Conservation (phyloP, 1,140 invertebrate genomes). For the Ganaspis sp. region DNA sequence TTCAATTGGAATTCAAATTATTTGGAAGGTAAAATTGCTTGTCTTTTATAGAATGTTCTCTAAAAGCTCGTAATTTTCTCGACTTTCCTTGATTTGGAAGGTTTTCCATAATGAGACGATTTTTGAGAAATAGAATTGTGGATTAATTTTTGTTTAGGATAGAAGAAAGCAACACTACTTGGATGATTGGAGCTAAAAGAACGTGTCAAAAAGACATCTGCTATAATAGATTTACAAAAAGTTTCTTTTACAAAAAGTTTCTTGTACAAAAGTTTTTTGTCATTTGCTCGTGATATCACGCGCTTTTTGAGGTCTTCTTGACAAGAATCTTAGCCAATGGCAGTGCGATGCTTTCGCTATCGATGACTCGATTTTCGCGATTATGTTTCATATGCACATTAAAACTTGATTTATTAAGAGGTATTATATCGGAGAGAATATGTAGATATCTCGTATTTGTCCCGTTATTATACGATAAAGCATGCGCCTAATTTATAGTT, state of each 20-base stretch:
- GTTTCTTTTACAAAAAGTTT: neutral
- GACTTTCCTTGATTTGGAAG: no score
- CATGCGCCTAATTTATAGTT: conserved; percentile 17
- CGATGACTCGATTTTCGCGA: conserved; percentile 34
- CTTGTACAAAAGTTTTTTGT: neutral
- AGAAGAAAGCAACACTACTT: neutral
- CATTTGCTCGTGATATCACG: no score
- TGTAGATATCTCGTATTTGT: conserved; percentile 27
- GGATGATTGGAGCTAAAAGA: neutral
- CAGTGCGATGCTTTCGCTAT: neutral
- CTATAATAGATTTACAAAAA: neutral
- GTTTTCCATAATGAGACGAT: neutral
- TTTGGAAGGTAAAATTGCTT: no score
- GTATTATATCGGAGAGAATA: conserved; percentile 30
- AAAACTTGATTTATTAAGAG: conserved; percentile 25
- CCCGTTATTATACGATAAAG: conserved; percentile 20
- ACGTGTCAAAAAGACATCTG: conserved; percentile 2
- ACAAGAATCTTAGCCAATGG: neutral
- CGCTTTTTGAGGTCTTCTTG: neutral
- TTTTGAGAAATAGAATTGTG: neutral
- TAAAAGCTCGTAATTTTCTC: no score
- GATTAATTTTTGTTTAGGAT: neutral
- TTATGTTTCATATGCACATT: conserved; percentile 26
- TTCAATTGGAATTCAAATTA: neutral
- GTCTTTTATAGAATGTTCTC: no score